Conservation (phyloP, 2,888 invertebrate genomes). For the Caenorhabditis sinica region DNA sequence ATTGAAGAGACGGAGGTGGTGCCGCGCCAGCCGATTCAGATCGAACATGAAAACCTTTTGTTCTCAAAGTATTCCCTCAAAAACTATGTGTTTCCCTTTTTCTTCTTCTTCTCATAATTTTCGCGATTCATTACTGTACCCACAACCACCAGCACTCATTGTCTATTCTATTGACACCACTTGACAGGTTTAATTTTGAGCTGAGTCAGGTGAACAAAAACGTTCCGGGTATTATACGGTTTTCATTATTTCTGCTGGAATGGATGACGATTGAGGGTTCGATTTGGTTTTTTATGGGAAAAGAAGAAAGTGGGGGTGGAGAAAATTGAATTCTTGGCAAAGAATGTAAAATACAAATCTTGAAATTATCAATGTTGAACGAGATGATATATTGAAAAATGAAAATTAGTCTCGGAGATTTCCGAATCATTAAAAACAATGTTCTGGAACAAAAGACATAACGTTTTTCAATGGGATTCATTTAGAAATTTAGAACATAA, state of each 20-base stretch:
- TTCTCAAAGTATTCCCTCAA: slow-evolving; percentile 61
- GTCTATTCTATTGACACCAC: slow-evolving; percentile 54
- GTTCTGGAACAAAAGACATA: too few relatives aligned
- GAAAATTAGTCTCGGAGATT: too few relatives aligned
- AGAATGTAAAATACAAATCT: neutral
- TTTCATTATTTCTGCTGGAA: slow-evolving; percentile 6
- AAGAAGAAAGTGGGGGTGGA: neutral
- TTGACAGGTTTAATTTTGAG: slow-evolving; percentile 54
- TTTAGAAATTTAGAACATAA: too few relatives aligned
- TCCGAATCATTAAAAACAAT: too few relatives aligned
- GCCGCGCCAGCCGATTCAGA: slow-evolving; percentile 19
- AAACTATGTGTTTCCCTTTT: slow-evolving; percentile 40
- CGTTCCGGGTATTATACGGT: slow-evolving; percentile 53
- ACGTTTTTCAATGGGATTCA: too few relatives aligned
- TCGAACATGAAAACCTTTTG: slow-evolving; percentile 58
- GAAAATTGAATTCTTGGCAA: neutral
- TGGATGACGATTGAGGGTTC: neutral
- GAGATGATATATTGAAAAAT: too few relatives aligned
- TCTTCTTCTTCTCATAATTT: neutral
- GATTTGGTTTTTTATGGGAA: neutral
- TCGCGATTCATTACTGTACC: slow-evolving; percentile 58
- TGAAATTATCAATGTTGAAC: too few relatives aligned
- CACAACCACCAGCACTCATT: slow-evolving; percentile 40
- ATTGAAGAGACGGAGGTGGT: slow-evolving; percentile 16
- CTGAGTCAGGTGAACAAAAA: slow-evolving; percentile 48